Conservation (phyloP, 1,140 invertebrate species). For the Penaeus japonicus region DNA sequence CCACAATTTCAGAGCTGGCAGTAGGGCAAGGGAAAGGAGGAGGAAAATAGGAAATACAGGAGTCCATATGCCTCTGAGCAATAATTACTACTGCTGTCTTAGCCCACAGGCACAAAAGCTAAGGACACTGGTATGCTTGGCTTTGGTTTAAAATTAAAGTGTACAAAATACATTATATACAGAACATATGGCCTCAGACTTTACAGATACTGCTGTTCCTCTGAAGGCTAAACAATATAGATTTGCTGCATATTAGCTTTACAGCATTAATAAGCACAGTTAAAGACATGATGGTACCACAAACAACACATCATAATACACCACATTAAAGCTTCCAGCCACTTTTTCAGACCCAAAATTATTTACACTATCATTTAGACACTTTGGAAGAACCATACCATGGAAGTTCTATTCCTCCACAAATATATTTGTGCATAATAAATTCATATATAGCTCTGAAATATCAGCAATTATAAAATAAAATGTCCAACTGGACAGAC, state of each 20-base stretch:
- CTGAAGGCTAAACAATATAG: too few species aligned
- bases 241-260: too few species aligned
- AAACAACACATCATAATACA: slow-evolving; percentile 3
- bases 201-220: too few species aligned
- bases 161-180: slow-evolving; percentile 20
- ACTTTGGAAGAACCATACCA: slow-evolving; percentile 44
- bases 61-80: background rate
- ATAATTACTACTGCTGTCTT: slow-evolving; percentile 21
- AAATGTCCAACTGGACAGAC: slow-evolving; percentile 17
- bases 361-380: slow-evolving; percentile 32
- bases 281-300: slow-evolving; percentile 23
- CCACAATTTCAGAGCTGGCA: background rate
- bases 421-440: slow-evolving; percentile 41
- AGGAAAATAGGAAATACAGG: slow-evolving; percentile 25
- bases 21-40: background rate
- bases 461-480: slow-evolving; percentile 27
- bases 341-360: background rate
- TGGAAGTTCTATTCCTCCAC: slow-evolving; percentile 43
- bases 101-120: slow-evolving; percentile 51
- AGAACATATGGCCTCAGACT: background rate
- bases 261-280: background rate
- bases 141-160: slow-evolving; percentile 36
- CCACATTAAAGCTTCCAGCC: slow-evolving; percentile 49
- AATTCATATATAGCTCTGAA: slow-evolving; percentile 34
- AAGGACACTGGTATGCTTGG: slow-evolving; percentile 53